phyloP scores from a whole-genome alignment of 1,140 invertebrate species.

The Archivesica marissinica region DNA sequence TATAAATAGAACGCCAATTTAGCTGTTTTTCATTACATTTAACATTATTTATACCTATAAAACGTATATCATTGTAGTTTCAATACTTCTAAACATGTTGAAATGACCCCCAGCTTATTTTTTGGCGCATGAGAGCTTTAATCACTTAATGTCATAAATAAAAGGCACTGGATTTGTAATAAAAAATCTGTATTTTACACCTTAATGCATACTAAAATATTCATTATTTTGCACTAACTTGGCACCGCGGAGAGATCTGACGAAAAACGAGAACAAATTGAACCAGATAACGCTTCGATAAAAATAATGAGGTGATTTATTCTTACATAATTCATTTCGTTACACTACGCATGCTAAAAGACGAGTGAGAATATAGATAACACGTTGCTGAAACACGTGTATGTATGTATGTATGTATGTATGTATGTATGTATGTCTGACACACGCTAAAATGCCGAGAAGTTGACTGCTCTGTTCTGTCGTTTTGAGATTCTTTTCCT shows the following conservation, averaged over 20 bases:
- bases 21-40: not conserved
- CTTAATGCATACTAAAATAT: constrained; percentile 19
- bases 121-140: not conserved
- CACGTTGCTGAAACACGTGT: too few species aligned
- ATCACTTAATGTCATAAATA: constrained; percentile 4
- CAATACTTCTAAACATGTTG: constrained; percentile 12
- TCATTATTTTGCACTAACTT: constrained; percentile 44
- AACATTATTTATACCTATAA: not conserved
- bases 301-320: constrained; percentile 32
- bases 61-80: too few species aligned
- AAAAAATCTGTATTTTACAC: not conserved
- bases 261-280: constrained; percentile 8
- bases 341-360: not conserved
- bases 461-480: too few species aligned
- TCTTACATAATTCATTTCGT: constrained; percentile 12
- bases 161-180: not conserved
- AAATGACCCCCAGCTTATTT: constrained; percentile 3
- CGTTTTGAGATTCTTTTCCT: too few species aligned
- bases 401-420: too few species aligned
- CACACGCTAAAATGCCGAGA: too few species aligned
- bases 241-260: not conserved
- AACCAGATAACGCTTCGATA: constrained; percentile 29
- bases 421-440: too few species aligned
- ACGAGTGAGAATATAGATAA: not conserved
- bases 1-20: constrained; percentile 19